Conservation (phyloP, 1,140 invertebrate genomes). For the Laupala kohalensis region DNA sequence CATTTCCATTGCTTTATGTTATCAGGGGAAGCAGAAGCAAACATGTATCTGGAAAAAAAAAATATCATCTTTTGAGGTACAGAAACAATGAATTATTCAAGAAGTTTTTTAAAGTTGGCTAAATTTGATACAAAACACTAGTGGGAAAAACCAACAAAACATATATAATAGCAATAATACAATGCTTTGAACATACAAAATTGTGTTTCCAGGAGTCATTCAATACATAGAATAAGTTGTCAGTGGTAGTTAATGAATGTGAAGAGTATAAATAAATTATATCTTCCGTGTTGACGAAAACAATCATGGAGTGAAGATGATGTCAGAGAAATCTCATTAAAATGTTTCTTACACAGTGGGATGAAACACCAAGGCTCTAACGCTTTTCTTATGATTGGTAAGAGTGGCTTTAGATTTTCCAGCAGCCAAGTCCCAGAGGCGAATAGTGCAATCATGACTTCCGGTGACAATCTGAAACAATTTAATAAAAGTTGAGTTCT, state of each 20-base stretch:
- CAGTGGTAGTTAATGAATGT: too few relatives aligned
- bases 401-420: slow-evolving; percentile 89
- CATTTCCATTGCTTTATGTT: slow-evolving; percentile 99
- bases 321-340: not conserved
- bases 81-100: slow-evolving; percentile 90
- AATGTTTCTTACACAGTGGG: slow-evolving; percentile 55
- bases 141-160: slow-evolving; percentile 90
- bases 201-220: too few relatives aligned
- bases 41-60: slow-evolving; percentile 59
- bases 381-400: slow-evolving; percentile 99
- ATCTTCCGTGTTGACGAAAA: too few relatives aligned
- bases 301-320: too few relatives aligned
- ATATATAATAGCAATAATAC: too few relatives aligned
- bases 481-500: too few relatives aligned
- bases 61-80: slow-evolving; percentile 74
- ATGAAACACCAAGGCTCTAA: slow-evolving; percentile 81
- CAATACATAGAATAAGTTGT: too few relatives aligned
- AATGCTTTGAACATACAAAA: too few relatives aligned
- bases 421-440: slow-evolving; percentile 94
- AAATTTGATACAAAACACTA: slow-evolving; percentile 88
- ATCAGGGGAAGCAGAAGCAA: slow-evolving; percentile 94
- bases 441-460: slow-evolving; percentile 72
- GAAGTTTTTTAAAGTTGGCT: slow-evolving; percentile 95
- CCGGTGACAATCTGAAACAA: slow-evolving; percentile 52
- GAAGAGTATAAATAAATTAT: too few relatives aligned